Percentiles rank a stretch among this genome's conserved stretches.
Evolutionary conservation across 2,797 vertebrate species (phyloP).

Genomic region (Holocentrus rufus): DNA sequence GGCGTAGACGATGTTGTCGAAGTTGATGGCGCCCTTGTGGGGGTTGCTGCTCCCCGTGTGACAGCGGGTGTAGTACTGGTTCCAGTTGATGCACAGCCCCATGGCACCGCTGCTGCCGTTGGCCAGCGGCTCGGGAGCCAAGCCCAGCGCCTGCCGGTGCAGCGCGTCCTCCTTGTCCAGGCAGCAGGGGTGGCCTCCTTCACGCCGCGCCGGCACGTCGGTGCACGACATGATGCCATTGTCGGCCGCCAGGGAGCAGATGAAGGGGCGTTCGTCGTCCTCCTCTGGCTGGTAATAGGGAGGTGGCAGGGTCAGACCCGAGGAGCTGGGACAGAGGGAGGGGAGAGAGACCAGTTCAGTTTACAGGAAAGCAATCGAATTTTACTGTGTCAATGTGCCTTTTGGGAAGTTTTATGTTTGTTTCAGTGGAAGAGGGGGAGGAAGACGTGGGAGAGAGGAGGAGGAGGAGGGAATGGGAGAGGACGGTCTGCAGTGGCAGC

Average conservation of each 20-base stretch:
- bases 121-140: constrained; percentile 83
- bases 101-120: constrained; percentile 82
- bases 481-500: too few relatives aligned
- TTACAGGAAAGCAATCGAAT: neutral
- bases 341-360: neutral
- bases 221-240: constrained; percentile 97
- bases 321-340: constrained; percentile 80
- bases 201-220: constrained; percentile 90
- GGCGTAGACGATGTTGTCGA: constrained; percentile 98
- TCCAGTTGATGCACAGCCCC: constrained; percentile 97
- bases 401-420: neutral
- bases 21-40: constrained; percentile 98
- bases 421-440: neutral
- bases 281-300: constrained; percentile 94
- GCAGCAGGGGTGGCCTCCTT: constrained; percentile 92
- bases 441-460: neutral
- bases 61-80: constrained; percentile 96
- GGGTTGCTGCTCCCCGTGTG: constrained; percentile 92
- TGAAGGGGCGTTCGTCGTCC: constrained; percentile 96
- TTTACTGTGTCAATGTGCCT: neutral
- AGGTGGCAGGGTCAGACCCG: constrained; percentile 87
- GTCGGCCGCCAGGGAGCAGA: constrained; percentile 95
- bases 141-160: constrained; percentile 84
- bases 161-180: constrained; percentile 92
- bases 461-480: neutral